Conservation (phyloP, 30 jellyfish, hydroid and myxozoan genomes). For the Sanderia malayensis region DNA sequence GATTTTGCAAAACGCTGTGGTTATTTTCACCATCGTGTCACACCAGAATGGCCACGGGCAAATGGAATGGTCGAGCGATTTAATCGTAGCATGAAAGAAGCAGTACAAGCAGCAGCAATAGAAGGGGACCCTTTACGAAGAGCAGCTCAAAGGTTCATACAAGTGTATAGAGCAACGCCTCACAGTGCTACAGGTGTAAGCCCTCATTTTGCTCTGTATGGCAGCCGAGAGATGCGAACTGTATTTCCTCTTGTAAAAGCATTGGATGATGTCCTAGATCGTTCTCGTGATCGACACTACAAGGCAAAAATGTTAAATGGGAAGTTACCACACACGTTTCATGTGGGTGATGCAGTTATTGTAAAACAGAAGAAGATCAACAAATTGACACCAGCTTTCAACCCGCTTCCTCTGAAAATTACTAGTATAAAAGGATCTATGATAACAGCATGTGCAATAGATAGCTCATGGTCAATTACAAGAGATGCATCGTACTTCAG, state of each 20-base stretch:
- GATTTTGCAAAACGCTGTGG: not conserved
- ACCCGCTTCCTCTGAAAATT: not conserved
- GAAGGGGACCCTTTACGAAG: not conserved
- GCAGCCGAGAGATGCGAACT: conserved; percentile 2
- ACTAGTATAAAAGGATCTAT: conserved; percentile 7
- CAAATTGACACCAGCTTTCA: not conserved
- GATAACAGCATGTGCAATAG: conserved; percentile 3
- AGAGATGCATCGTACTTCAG: not conserved
- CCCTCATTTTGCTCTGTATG: not conserved
- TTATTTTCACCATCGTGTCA: not conserved
- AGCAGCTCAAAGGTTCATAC: not conserved
- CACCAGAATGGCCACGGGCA: not conserved
- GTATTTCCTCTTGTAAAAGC: not conserved
- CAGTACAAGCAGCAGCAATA: not conserved
- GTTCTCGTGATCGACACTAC: too few species aligned
- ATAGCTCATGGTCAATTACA: not conserved
- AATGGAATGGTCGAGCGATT: conserved; percentile 4
- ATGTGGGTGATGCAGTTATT: not conserved
- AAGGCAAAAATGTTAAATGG: too few species aligned
- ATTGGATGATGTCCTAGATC: not conserved
- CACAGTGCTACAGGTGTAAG: not conserved
- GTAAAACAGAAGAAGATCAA: too few species aligned
- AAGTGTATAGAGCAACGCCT: not conserved
- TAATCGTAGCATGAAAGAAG: not conserved
- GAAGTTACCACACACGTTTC: too few species aligned